Percentiles rank a stretch among this genome's conserved stretches.
These are phyloP conservation scores for Nephrocerus scutellatus DNA, from an alignment of 2,888 invertebrate genomes.

Conservation along the genomic window DNA sequence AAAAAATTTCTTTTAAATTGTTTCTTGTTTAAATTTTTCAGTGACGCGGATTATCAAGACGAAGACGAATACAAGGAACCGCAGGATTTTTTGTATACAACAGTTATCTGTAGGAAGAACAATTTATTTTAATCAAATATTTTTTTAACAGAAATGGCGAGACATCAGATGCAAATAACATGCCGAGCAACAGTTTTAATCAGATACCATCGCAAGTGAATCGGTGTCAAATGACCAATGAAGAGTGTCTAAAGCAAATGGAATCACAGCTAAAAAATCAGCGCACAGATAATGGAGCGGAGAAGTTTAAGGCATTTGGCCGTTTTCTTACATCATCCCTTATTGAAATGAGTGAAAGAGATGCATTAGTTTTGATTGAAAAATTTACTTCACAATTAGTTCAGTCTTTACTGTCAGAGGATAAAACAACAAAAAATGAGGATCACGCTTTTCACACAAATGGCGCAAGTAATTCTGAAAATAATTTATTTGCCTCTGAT, in stretches of 20 bases:
- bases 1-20: conserved; percentile 1
- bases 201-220: not conserved
- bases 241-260: not conserved
- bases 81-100: conserved; percentile 1
- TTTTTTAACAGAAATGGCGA: not conserved
- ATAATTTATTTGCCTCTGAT: no score
- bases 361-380: conserved; percentile 33
- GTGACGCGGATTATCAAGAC: conserved; percentile 12
- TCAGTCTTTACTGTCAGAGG: conserved; percentile 18
- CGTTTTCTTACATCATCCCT: conserved; percentile 35
- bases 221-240: not conserved
- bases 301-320: conserved; percentile 38
- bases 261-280: not conserved
- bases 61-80: conserved; percentile 13
- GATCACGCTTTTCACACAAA: no score
- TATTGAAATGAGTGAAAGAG: conserved; percentile 35
- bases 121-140: not conserved
- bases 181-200: not conserved
- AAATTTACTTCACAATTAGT: conserved; percentile 35
- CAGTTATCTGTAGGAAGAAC: not conserved
- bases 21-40: conserved; percentile 13
- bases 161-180: not conserved
- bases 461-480: no score
- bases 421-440: not conserved
- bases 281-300: conserved; percentile 12